Evolutionary conservation across 2,888 invertebrate species (phyloP), one percentile per base, ranked within the genome.

Genomic region (Automeris io): DNA sequence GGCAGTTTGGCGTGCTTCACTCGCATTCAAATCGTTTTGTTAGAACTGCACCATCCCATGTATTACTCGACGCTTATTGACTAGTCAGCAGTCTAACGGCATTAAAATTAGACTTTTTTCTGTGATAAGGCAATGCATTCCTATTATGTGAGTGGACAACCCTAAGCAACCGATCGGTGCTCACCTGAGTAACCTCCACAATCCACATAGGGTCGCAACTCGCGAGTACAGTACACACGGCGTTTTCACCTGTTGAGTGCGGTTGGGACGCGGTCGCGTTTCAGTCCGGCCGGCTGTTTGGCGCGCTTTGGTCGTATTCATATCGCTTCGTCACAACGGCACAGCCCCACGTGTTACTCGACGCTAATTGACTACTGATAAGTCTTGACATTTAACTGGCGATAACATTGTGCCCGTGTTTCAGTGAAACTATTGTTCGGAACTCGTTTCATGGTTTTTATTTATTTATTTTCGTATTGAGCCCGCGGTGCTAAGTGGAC

Each of bases 181-280:
- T 72, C 75, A 74, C 73, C 73, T 65, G 72, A 68, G 76, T 78
- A 78, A 80, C 79, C 77, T 77, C 76, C 74, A 71, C 74, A 71
- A 77, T 77, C 76, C 74, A 71, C 74, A 71, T 68, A 58, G 70
- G 80, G 78, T 77, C 73, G 73, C 56, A n/a, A n/a, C n/a, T 53
- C 66, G 59, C 68, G 68, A 71, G 76, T 73, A 67, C 69, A 69
- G 55, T 62, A 69, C 73, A 75, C 79, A 80, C 80, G 68, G 73
- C 76, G 71, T 80, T 80, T 81, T 81, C 85, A 83, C 82, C 85
- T 85, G 83, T 79, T 64, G 71, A 61, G 75, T 69, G 79, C 74
- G 70, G 58, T 57, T 48, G 80, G 80, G 72, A 72, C 57, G 70
- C 70, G 66, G 68, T 35, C 33, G 35, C 25, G 70, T 75, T 71